A percentile compares a stretch with the other conserved stretches of the same genome.
phyloP scores from a whole-genome alignment of 2,888 invertebrate genomes.

The Synanthedon tipuliformis region DNA sequence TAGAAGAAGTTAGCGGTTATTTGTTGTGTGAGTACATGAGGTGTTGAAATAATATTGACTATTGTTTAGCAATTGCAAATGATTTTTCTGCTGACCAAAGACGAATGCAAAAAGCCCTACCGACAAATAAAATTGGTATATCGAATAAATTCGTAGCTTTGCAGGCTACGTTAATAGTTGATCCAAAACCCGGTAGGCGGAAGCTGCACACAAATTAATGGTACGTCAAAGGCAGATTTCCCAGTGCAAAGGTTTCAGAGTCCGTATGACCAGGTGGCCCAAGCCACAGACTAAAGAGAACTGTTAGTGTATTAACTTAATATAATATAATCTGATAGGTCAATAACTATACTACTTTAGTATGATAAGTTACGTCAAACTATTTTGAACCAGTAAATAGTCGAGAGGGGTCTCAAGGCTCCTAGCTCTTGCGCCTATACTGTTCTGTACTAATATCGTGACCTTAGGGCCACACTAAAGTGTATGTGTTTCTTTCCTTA shows the following conservation, averaged over 20 bases:
- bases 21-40: too few relatives aligned
- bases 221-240: conserved; percentile 41
- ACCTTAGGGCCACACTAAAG: too few relatives aligned
- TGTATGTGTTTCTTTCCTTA: too few relatives aligned
- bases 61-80: too few relatives aligned
- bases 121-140: not conserved
- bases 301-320: not conserved
- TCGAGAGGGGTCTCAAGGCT: too few relatives aligned
- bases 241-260: conserved; percentile 27
- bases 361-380: not conserved
- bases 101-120: too few relatives aligned
- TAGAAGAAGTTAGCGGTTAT: too few relatives aligned
- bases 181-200: conserved; percentile 13
- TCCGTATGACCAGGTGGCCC: conserved; percentile 8
- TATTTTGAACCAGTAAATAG: not conserved
- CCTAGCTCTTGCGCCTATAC: too few relatives aligned
- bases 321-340: not conserved
- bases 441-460: too few relatives aligned
- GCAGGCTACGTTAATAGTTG: not conserved
- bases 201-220: conserved; percentile 48
- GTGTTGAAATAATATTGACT: too few relatives aligned
- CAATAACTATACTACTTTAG: not conserved
- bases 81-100: too few relatives aligned
- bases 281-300: conserved; percentile 5
- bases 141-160: not conserved